Evolutionary conservation across 2,797 vertebrate species (phyloP), one percentile per base, ranked within the genome.

Genomic region (Lerista edwardsae): DNA sequence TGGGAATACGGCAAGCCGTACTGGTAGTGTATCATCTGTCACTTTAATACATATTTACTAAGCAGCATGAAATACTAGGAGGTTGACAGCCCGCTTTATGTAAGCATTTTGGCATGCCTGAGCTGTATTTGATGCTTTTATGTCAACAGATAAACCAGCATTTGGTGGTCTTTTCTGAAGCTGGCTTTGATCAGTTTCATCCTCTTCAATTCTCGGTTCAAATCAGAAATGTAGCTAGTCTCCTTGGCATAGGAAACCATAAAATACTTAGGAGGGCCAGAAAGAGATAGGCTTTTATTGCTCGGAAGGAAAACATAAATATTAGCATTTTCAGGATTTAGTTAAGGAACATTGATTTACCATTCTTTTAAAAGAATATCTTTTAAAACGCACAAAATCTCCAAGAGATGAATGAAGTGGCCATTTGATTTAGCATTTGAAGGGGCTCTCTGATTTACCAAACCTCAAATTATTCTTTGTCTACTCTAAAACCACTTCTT

Each of bases 321-420:
- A 80, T 82, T 80, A 90, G 80, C 61, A 12, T 87, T 81, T 90
- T 88, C 89, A 86, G 77, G 85, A 87, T 61, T 80, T 86, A 79
- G 17, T 39, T 89, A 12, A n/a, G 67, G 51, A 59, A 91, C 12
- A 86, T 83, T 74, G 79, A 75, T 83, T 83, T 83, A 68, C 82
- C 87, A 86, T 83, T 71, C 1, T 55, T 89, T 80, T 36, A 9
- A 80, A 90, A 92, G 23, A 81, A 79, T 79, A 57, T 27, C 4
- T 17, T 8, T 79, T 81, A 14, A 85, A 84, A 84, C 27, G 36
- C 62, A 34, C 51, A 57, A 62, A 81, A 84, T 55, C 57, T 9
- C n/a, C 36, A 47, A 65, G 86, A 90, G 75, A 90, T 25, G 29
- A 90, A 93, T 92, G 82, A 91, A 84, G 83, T 83, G 77, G 19